Conservation (phyloP, 2,113 vertebrate genomes). For the Corvus hawaiiensis region DNA sequence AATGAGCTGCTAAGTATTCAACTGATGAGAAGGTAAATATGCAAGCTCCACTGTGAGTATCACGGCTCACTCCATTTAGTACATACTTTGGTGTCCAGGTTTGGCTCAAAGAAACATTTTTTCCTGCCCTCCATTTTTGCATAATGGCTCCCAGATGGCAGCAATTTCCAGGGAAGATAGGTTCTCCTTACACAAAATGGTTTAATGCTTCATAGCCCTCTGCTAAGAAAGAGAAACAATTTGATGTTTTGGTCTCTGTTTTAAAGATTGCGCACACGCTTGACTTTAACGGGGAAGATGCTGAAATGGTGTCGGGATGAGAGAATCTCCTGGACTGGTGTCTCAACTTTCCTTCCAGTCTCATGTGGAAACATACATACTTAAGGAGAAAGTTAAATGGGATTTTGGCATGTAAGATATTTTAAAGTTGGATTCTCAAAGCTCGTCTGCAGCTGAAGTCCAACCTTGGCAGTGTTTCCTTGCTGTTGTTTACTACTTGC, state of each 20-base stretch:
- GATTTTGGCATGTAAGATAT: background rate
- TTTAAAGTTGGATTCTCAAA: background rate
- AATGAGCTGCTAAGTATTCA: background rate
- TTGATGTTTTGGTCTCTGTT: background rate
- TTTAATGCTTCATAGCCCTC: background rate
- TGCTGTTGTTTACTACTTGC: background rate
- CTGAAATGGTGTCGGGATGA: background rate
- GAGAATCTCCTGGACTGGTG: background rate
- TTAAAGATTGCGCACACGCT: background rate
- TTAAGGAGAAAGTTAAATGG: background rate
- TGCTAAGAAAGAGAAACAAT: background rate
- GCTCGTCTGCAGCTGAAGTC: background rate
- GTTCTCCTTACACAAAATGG: background rate
- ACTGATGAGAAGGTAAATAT: background rate
- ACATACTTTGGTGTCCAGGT: background rate
- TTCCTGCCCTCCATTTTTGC: background rate
- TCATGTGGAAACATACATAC: background rate
- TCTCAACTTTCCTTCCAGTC: background rate
- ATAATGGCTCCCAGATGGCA: background rate
- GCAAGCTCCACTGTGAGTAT: background rate
- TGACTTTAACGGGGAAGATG: background rate
- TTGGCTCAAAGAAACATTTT: background rate
- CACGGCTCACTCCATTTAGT: background rate
- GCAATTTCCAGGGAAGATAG: background rate
- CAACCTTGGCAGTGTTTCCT: background rate